These are phyloP conservation scores for Callimico goeldii DNA, from an alignment of 2,797 vertebrate genomes.

Conservation along the genomic window DNA sequence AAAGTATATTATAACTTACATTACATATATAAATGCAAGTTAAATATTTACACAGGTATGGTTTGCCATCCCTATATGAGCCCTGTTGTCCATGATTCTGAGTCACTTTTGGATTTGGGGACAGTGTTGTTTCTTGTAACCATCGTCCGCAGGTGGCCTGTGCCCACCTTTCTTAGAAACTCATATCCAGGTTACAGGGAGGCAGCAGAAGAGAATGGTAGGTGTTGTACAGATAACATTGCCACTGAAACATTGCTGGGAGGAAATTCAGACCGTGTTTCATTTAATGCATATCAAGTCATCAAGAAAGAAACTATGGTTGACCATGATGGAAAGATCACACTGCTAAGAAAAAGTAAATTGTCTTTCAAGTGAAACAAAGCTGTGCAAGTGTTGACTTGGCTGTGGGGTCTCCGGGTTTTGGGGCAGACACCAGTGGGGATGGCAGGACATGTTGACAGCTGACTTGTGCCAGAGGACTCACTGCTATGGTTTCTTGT, in stretches of 20 bases:
- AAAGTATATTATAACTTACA: not conserved
- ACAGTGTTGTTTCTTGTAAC: not conserved
- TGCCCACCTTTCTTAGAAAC: not conserved
- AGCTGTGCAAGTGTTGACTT: fast-evolving
- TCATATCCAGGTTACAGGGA: not conserved
- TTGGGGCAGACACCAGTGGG: not conserved
- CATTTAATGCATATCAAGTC: not conserved
- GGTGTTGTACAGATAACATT: not conserved
- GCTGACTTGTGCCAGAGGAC: not conserved
- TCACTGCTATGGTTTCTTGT: not conserved
- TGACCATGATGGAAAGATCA: not conserved
- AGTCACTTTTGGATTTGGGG: not conserved
- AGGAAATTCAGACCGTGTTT: not conserved
- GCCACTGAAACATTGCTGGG: not conserved
- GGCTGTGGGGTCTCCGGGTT: not conserved
- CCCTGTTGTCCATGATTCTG: not conserved
- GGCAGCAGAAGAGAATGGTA: not conserved
- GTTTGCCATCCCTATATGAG: not conserved
- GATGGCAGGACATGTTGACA: not conserved
- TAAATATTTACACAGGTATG: not conserved
- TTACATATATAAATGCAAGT: not conserved
- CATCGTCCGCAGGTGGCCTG: not conserved
- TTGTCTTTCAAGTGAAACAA: not conserved
- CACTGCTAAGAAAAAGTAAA: not conserved
- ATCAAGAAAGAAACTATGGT: not conserved